Base-by-base conservation (phyloP, 2,797 vertebrate species). In the Chaetodon trifasciatus region DNA sequence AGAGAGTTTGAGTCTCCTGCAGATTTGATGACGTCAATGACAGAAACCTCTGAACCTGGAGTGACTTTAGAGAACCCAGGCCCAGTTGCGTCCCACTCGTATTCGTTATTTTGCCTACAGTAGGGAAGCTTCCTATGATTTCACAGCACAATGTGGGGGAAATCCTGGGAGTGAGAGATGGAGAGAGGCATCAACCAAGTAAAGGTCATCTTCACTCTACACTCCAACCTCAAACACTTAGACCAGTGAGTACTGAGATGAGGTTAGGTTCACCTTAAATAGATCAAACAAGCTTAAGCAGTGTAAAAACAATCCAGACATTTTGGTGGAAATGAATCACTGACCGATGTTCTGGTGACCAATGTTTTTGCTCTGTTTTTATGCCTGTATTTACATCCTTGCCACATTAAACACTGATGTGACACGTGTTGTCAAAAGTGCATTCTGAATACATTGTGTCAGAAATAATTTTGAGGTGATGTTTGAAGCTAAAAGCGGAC, bases 91-190 rank as follows among this genome's bases (percentile, higher is more conserved):
- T 81, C 65, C 64, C 65, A 67, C 60, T 83, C 40, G 8, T 61
- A 42, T 70, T 67, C 28, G 4, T 73, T 81, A 28, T 84, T 78
- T 76, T 32, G 75, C 58, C 42, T 75, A 58, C 65, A 52, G 78
- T 21, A 32, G 44, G 71, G 65, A 71, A 60, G 64, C 70, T 79
- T 87, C 69, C 88, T 82, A 69, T 16, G 5, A 37, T 79, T 88
- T 79, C 63, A 71, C 55, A 28, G 67, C 62, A 87, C 76, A 89
- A 86, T 76, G 46, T 52, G 44, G 47, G 74, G 88, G 86, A 86
- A 63, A 87, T 92, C 87, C 84, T 90, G 86, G 74, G 79, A 90
- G 78, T 77, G 75, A 85, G 74, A 55, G 67, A 73, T 58, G 52
- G 70, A 79, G 63, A 76, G 84, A 73, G 68, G 8, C 71, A 76